A percentile compares a stretch with the other conserved stretches of the same genome.
Conservation (phyloP, 2,113 vertebrate species). For the Aviceda subcristata region DNA sequence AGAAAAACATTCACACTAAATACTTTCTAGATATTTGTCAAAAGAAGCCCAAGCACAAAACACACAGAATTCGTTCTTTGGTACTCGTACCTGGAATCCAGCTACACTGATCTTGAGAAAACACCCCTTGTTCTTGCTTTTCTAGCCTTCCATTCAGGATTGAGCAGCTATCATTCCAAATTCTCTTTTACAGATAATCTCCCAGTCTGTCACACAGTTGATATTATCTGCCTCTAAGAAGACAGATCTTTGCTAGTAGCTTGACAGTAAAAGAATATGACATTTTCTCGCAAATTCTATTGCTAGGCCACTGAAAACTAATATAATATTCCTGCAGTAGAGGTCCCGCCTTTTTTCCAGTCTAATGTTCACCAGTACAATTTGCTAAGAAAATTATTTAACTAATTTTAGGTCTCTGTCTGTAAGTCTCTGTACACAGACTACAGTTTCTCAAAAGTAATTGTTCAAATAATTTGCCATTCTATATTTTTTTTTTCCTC, state of each 20-base stretch:
- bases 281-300: not conserved
- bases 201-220: not conserved
- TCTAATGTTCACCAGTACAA: not conserved
- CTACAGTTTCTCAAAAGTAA: not conserved
- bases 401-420: not conserved
- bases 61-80: not conserved
- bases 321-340: not conserved
- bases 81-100: not conserved
- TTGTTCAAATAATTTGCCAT: not conserved
- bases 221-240: not conserved
- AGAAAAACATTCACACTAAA: not conserved
- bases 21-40: not conserved
- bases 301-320: not conserved
- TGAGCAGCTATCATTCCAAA: not conserved
- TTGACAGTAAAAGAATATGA: not conserved
- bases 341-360: not conserved
- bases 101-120: not conserved
- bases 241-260: not conserved
- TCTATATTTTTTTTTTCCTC: not conserved
- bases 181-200: not conserved
- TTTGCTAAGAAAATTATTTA: not conserved
- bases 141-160: not conserved
- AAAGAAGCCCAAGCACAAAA: not conserved
- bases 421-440: not conserved
- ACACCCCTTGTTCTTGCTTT: not conserved